Evolutionary conservation across 2,888 invertebrate species (phyloP), one percentile per base, ranked within the genome.

Genomic region (Aphrophora alni): DNA sequence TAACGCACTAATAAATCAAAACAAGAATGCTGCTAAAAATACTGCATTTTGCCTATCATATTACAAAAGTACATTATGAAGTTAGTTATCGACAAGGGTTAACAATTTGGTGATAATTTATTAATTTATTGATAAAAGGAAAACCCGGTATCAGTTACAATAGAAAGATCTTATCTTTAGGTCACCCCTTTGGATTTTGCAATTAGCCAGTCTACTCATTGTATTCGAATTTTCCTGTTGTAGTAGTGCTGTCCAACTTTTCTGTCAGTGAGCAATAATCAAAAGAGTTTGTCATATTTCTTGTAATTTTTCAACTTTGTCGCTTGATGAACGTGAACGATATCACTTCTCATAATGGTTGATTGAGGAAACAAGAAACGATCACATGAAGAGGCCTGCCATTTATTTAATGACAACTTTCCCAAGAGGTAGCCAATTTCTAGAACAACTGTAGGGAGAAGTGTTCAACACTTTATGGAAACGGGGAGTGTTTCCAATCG

Each of bases 401-500:
- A 73, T 73, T 27, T 73, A 73, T 73, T 27, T 73, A 38, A 75
- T 24, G 10, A 7, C 44, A 21, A 75, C 44, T 38, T 75, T 38
- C n/a, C 75, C 38, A 2, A 38, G 75, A 75, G 75, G 33, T 8
- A 33, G 38, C 73, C 73, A 73, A 75, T 75, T 75, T 38, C 21
- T 75, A 75, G 75, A 14, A 38, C 38, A 38, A 75, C 21, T 21
- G 75, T 75, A 59, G 75, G 51, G 59, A 51, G 75, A 75, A 51
- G 44, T 51, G 25, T 51, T 75, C 75, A 75, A 75, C 59, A 25
- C 75, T 75, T 24, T 75, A 75, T n/a, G n/a, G n/a, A n/a, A n/a
- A n/a, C n/a, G n/a, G 75, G 51, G 25, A 75, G 24, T 75, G 75
- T 75, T 51, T 75, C 51, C 26, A 44, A 75, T 75, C 75, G 75